Evolutionary conservation across 2,888 invertebrate genomes (phyloP).

Genomic region (Agrypnus murinus): DNA sequence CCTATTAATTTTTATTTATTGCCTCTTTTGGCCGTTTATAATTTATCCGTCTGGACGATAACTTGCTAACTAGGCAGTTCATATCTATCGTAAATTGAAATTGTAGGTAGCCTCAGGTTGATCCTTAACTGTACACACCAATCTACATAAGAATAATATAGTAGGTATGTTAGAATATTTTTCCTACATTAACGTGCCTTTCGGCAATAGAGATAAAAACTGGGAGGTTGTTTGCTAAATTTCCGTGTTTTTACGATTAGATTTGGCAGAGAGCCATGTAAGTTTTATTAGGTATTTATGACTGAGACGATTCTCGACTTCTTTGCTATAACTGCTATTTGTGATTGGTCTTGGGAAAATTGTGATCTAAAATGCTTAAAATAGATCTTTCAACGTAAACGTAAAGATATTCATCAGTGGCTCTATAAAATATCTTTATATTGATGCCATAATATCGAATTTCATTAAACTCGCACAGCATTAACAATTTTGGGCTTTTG

Average conservation of each 20-base stretch:
- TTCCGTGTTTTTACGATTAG: conserved; percentile 42
- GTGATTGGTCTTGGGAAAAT: conserved; percentile 8
- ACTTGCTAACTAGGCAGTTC: conserved; percentile 33
- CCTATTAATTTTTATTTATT: conserved; percentile 63
- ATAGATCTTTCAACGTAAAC: conserved; percentile 12
- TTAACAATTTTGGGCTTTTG: too few relatives aligned
- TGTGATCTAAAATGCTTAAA: conserved; percentile 5
- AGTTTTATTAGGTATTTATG: conserved; percentile 42
- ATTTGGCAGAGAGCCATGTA: conserved; percentile 39
- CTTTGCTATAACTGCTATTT: conserved; percentile 22
- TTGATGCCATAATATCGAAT: conserved; percentile 3
- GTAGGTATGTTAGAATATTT: too few relatives aligned
- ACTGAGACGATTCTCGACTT: conserved; percentile 26
- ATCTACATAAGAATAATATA: too few relatives aligned
- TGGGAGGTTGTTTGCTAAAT: conserved; percentile 33
- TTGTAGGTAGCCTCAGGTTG: background rate
- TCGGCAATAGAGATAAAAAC: conserved; percentile 30
- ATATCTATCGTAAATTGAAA: conserved; percentile 14
- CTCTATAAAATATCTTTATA: conserved; percentile 15
- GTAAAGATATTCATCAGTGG: conserved; percentile 19
- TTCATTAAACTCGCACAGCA: background rate
- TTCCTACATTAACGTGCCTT: conserved; percentile 19
- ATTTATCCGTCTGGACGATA: conserved; percentile 45
- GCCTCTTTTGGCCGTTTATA: conserved; percentile 51
- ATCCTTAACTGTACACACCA: background rate